These are phyloP conservation scores for Pseudomyrmex sp. DNA, from an alignment of 1,140 invertebrate genomes.

Conservation along the genomic window DNA sequence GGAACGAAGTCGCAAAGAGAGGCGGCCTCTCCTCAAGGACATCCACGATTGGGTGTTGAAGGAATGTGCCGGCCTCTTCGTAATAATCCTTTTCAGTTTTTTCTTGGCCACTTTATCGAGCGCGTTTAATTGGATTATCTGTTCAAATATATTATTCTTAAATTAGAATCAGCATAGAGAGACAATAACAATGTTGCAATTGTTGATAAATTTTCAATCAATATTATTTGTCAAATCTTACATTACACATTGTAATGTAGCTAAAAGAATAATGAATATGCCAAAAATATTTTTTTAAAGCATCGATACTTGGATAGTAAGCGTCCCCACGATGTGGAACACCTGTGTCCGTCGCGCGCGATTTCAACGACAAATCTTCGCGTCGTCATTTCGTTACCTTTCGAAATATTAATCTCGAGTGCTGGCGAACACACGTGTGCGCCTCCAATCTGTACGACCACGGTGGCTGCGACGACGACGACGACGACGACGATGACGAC, in stretches of 20 bases:
- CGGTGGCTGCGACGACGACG: constrained; percentile 54
- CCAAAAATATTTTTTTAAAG: not conserved
- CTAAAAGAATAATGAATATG: not conserved
- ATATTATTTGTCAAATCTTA: too few species aligned
- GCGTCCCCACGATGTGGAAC: not conserved
- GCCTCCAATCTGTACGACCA: constrained; percentile 66
- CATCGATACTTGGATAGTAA: constrained; percentile 3
- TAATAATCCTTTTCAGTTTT: constrained; percentile 38
- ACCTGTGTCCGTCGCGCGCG: constrained; percentile 34
- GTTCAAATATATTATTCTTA: not conserved
- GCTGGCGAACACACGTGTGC: constrained; percentile 64
- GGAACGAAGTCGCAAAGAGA: constrained; percentile 43
- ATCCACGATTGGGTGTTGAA: constrained; percentile 49
- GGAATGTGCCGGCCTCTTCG: constrained; percentile 44
- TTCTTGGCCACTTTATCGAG: constrained; percentile 41
- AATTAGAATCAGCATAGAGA: not conserved
- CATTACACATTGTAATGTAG: too few species aligned
- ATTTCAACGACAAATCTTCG: constrained; percentile 38
- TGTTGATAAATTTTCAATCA: too few species aligned
- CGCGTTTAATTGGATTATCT: constrained; percentile 34
- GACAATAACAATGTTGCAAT: too few species aligned
- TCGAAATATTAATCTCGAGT: constrained; percentile 82
- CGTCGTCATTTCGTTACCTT: constrained; percentile 76
- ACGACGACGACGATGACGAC: constrained; percentile 6
- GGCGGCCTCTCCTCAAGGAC: constrained; percentile 50